Base-by-base conservation (phyloP, 2,113 vertebrate species). In the Brachyistius frenatus region DNA sequence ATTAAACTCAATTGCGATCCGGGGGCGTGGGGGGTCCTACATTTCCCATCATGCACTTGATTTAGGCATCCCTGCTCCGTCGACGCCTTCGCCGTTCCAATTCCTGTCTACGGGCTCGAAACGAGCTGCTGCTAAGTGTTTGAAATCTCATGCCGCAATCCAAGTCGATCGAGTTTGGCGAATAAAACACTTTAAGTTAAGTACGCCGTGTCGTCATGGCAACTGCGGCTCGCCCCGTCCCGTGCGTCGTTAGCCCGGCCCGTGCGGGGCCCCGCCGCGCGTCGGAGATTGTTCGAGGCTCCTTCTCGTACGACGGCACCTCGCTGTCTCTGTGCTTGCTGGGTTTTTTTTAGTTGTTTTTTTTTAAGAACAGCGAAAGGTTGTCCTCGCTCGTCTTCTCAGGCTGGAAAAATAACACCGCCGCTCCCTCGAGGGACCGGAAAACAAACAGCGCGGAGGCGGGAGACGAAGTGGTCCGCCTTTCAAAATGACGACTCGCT, bases 391-490 rank as follows among this genome's bases (percentile, higher is more conserved):
- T 58, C 7, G 23, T 76, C 55, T 76, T n/a, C 23, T 54, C 36
- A 31, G 54, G 60, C 33, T 10, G 3, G 53, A 61, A 66, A 23
- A 66, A 49, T 56, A 36, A 49, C 39, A 16, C 5, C 7, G 15
- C 39, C 5, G 7, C 30, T 33, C 15, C 65, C 60, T 4, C 0
- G 5, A 41, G 65, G 13, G 50, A 53, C 16, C 5, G 52, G 9
- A 44, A 56, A 80, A 80, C 63, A 76, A 76, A 76, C 11, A 46
- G 35, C 7, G 15, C 67, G 35, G 30, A 76, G 46, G 46, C 58
- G 31, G 50, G 30, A 61, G 31, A 37, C 7, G 37, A 37, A 5
- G 7, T 32, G 23, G 32, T 54, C 5, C 7, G 41, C 31, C 11
- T 31, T 55, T 44, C 66, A 41, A 41, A 68, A 54, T 15, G 6